These are phyloP conservation scores for Bicyclus anynana DNA, from an alignment of 1,140 invertebrate genomes.

Conservation along the genomic window DNA sequence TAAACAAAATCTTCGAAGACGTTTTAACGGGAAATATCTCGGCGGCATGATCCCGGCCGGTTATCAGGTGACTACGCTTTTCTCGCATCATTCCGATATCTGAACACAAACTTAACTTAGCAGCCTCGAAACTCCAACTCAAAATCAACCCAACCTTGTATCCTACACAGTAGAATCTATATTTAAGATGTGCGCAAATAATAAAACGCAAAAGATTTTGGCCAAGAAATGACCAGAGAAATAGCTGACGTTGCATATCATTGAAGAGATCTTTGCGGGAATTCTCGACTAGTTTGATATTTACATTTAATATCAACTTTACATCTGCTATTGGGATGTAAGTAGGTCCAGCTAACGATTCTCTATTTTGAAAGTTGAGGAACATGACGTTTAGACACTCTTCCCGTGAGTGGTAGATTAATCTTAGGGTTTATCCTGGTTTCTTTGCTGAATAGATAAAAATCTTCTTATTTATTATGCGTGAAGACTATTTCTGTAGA, in stretches of 20 bases:
- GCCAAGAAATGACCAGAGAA: slow-evolving; percentile 15
- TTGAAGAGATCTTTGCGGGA: slow-evolving; percentile 29
- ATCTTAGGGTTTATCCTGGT: no score
- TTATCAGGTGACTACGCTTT: slow-evolving; percentile 38
- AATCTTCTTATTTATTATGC: no score
- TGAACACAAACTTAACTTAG: slow-evolving; percentile 18
- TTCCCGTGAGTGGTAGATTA: background rate
- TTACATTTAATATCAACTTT: slow-evolving; percentile 38
- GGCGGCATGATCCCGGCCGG: slow-evolving; percentile 26
- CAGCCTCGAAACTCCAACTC: background rate
- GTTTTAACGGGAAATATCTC: slow-evolving; percentile 17
- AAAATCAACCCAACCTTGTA: background rate
- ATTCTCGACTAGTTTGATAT: slow-evolving; percentile 40
- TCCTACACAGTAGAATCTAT: slow-evolving; percentile 1
- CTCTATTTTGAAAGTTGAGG: background rate
- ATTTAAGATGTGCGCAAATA: background rate
- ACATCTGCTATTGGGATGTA: slow-evolving; percentile 18
- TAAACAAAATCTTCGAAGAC: slow-evolving; percentile 21
- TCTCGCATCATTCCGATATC: slow-evolving; percentile 37
- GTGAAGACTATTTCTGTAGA: no score
- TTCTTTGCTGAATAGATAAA: no score
- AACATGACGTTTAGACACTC: background rate
- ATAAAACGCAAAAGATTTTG: background rate
- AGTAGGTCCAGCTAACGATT: background rate
- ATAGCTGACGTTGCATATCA: slow-evolving; percentile 33